phyloP scores from a whole-genome alignment of 2,113 vertebrate genomes.

The Neodon shergylaensis region DNA sequence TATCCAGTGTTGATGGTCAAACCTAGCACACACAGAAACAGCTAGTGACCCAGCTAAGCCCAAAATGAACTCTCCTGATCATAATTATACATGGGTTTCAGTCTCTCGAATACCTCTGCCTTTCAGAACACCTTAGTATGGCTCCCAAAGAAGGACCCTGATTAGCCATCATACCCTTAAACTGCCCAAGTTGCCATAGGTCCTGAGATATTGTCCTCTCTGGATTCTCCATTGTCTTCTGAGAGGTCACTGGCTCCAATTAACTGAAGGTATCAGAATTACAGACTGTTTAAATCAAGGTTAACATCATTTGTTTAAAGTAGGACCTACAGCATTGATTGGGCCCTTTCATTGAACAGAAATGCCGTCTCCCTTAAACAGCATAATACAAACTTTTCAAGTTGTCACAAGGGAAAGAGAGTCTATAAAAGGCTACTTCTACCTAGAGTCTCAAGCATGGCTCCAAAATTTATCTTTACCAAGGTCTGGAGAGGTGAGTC shows the following conservation, averaged over 20 bases:
- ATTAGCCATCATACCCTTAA: slow-evolving; percentile 2
- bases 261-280: slow-evolving; percentile 5
- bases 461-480: background rate
- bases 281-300: slow-evolving; percentile 36
- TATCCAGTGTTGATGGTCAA: background rate
- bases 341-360: slow-evolving; percentile 8
- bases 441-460: background rate
- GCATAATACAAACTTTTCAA: background rate
- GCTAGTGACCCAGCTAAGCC: background rate
- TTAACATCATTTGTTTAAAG: slow-evolving; percentile 28
- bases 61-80: background rate
- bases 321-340: slow-evolving; percentile 17
- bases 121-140: background rate
- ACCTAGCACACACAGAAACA: background rate
- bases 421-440: slow-evolving; percentile 1
- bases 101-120: background rate
- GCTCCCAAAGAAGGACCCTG: background rate
- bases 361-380: slow-evolving; percentile 34
- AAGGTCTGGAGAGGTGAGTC: background rate
- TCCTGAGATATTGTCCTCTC: background rate
- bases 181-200: background rate
- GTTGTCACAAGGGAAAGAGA: background rate
- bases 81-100: background rate
- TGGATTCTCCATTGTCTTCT: background rate
- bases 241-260: background rate